Evolutionary conservation across 2,113 vertebrate genomes (phyloP), one percentile per base, ranked within the genome.

Genomic region (Camelus bactrianus): DNA sequence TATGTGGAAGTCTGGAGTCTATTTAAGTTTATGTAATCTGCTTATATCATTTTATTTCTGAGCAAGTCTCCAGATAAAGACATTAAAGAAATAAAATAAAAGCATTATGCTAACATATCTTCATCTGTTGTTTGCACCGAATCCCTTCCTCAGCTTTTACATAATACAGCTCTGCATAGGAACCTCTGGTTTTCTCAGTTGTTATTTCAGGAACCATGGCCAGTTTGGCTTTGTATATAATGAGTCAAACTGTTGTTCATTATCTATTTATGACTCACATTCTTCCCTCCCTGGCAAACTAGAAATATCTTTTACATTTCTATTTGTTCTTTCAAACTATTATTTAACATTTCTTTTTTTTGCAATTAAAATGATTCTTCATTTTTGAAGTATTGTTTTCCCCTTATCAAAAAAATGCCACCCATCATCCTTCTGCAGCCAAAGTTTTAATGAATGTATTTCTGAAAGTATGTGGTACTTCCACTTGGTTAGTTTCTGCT

Each of bases 1-100:
- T 92, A 77, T 75, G 2, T 90, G 32, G 90, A 95, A 96, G 28
- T 82, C 85, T 67, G 15, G 19, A 89, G 15, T 89, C 12, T 95
- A 69, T 80, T 79, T 92, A 79, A 94, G 11, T 80, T 97, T 91
- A 92, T 58, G 2, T 79, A 82, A 97, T 95, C 35, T 93, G 42
- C 19, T 94, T 96, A 52, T 80, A 92, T 73, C 16, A 70, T 79
- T 93, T 79, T 92, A 75, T 96, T 97, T 97, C 64, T 77, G 73
- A 89, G 81, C 52, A 67, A 86, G 73, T 95, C 46, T 95, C 65
- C 67, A 69, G 28, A 86, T 95, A 95, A 92, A 80, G 65, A 17
- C 20, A 58, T 87, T 95, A 79, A 70, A 5, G 79, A 95, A 81
- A 35, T 35, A 69, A 35, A 69, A 60, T 9, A 30, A 94, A 35